Percentiles rank a stretch among this genome's conserved stretches.
Conservation (phyloP, 2,113 vertebrate genomes). For the Notarius quadriscutis region DNA sequence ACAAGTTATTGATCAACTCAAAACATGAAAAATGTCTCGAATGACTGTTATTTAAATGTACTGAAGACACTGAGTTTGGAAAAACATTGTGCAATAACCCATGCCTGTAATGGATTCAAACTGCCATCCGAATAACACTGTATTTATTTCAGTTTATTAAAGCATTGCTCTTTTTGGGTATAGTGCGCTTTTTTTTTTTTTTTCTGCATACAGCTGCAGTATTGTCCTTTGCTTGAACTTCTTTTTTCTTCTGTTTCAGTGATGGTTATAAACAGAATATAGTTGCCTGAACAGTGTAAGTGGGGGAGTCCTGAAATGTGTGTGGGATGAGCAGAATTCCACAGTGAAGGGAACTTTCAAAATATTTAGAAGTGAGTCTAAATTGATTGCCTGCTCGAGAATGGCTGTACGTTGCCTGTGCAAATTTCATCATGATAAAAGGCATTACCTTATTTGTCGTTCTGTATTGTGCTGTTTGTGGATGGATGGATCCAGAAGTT, state of each 20-base stretch:
- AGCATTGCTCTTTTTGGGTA: conserved; percentile 59
- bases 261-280: neutral
- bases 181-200: neutral
- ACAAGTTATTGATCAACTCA: conserved; percentile 34
- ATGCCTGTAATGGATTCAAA: conserved; percentile 72
- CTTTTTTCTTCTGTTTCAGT: neutral
- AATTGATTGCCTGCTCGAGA: neutral
- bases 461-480: neutral
- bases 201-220: neutral
- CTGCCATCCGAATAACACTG: conserved; percentile 71
- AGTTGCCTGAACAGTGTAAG: neutral
- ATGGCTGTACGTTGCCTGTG: neutral
- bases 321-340: conserved; percentile 27
- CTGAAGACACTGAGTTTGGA: conserved; percentile 51
- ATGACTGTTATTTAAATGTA: conserved; percentile 59
- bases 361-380: conserved; percentile 18
- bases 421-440: conserved; percentile 14
- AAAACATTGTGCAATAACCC: conserved; percentile 71
- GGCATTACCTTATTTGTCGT: conserved; percentile 6
- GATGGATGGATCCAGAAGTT: neutral
- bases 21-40: conserved; percentile 1
- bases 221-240: conserved; percentile 2
- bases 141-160: conserved; percentile 75
- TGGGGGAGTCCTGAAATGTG: conserved; percentile 18
- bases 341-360: conserved; percentile 14